Evolutionary conservation across 2,797 vertebrate genomes (phyloP).

Genomic region (Carduelis carduelis): DNA sequence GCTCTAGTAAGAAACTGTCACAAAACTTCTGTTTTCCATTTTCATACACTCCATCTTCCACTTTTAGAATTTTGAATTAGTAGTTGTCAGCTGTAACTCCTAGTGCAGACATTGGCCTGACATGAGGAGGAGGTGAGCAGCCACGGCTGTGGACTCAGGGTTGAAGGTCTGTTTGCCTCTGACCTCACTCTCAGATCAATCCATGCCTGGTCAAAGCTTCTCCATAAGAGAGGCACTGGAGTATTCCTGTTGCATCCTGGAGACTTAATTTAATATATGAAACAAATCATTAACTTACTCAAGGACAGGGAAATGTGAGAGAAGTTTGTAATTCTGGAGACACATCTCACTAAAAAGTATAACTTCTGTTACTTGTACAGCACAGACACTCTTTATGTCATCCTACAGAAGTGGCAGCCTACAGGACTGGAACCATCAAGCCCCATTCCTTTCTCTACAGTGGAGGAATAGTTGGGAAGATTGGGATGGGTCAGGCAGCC

Average conservation of each 20-base stretch:
- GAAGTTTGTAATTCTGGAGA: neutral
- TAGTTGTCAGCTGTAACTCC: neutral
- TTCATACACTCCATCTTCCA: neutral
- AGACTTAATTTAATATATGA: neutral
- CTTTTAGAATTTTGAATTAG: neutral
- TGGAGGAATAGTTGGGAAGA: neutral
- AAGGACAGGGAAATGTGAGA: neutral
- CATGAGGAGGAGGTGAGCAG: rapidly evolving
- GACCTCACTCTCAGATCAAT: neutral
- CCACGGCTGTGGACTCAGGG: rapidly evolving
- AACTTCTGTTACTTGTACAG: neutral
- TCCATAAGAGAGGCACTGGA: neutral
- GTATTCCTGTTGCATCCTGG: neutral
- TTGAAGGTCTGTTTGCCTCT: neutral
- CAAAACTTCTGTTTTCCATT: neutral
- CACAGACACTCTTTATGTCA: neutral
- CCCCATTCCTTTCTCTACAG: neutral
- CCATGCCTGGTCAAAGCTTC: neutral
- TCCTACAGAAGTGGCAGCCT: neutral
- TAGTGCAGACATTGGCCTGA: neutral
- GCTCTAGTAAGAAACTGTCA: neutral
- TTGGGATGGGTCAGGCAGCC: neutral
- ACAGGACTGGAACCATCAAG: neutral
- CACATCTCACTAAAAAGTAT: neutral
- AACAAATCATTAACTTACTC: neutral